Evolutionary conservation across 2,888 invertebrate species (phyloP).

Genomic region (Spodoptera picta): DNA sequence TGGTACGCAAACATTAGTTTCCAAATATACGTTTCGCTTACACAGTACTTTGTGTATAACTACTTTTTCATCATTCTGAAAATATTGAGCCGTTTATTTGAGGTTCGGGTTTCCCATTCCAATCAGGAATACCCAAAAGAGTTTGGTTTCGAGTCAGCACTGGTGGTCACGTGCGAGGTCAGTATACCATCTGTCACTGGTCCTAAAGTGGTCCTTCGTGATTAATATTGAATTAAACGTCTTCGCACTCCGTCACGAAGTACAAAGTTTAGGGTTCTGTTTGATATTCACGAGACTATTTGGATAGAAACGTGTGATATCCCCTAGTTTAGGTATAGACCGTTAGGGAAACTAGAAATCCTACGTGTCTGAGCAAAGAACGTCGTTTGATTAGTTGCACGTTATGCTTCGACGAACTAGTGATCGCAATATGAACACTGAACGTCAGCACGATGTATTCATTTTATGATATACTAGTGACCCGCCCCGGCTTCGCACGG

Average conservation of each 20-base stretch:
- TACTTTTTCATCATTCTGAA: conserved; percentile 3
- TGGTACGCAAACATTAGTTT: conserved; percentile 1
- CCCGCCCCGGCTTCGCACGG: too few species aligned
- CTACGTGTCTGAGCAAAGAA: background rate
- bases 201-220: conserved; percentile 16
- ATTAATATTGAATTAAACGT: conserved; percentile 17
- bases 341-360: background rate
- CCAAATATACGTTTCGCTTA: background rate
- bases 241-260: conserved; percentile 1
- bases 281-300: conserved; percentile 3
- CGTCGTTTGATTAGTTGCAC: background rate
- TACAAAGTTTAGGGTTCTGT: conserved; percentile 5
- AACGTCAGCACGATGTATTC: background rate
- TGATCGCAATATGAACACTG: background rate
- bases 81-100: conserved; percentile 12
- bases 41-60: background rate
- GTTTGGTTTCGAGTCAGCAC: conserved; percentile 9
- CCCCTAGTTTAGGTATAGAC: background rate
- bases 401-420: background rate
- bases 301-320: background rate
- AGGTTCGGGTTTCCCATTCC: conserved; percentile 3
- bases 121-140: conserved; percentile 14
- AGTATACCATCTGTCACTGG: conserved; percentile 16
- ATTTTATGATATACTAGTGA: too few species aligned
- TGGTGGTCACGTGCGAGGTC: conserved; percentile 19